Base-by-base conservation (phyloP, 2,888 invertebrate genomes). In the Pediacus dermestoides region DNA sequence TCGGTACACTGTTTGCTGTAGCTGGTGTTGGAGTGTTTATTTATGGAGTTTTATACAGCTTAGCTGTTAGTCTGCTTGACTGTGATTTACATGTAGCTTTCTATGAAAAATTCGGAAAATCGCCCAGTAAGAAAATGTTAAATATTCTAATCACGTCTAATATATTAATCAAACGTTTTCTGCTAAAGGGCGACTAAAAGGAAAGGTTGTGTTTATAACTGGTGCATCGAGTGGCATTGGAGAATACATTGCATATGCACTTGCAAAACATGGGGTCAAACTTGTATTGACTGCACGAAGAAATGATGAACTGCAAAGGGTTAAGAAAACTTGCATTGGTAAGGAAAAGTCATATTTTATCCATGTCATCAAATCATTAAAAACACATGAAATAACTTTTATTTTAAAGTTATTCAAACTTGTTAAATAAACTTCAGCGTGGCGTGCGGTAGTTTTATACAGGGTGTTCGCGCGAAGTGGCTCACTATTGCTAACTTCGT, bases 171-270 rank as follows among this genome's bases (percentile, higher is more conserved):
- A 37, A 28, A 26, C 12, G 8, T n/a, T 13, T 21, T 10, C 16
- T 9, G 2, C 42, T 53, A 26, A 26, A 63, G 63, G 58, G 10
- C 45, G 55, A 28, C 39, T 64, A 7, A 60, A 60, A 39, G 81
- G 81, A 1, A 80, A 87, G 66, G 86, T 88, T 2, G 79, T 88
- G 1, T 90, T 89, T 82, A 81, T 90, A 50, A 87, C 86, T 1
- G 89, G 89, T 25, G 86, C 88, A 1, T 88, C 88, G 0, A 85
- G 85, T 69, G 89, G 89, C 8, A 88, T 90, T 44, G 89, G 89
- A 2, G 84, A 85, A 67, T 67, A 76, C 46, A 68, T 86, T 30
- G 86, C 88, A 0, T 73, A 84, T 45, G 74, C 75, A 11, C 66
- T 87, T 32, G 82, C 87, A 0, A 74, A 74, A 54, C 70, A 73